Evolutionary conservation across 2,113 vertebrate genomes (phyloP).

Genomic region (Lophotis ruficrista): DNA sequence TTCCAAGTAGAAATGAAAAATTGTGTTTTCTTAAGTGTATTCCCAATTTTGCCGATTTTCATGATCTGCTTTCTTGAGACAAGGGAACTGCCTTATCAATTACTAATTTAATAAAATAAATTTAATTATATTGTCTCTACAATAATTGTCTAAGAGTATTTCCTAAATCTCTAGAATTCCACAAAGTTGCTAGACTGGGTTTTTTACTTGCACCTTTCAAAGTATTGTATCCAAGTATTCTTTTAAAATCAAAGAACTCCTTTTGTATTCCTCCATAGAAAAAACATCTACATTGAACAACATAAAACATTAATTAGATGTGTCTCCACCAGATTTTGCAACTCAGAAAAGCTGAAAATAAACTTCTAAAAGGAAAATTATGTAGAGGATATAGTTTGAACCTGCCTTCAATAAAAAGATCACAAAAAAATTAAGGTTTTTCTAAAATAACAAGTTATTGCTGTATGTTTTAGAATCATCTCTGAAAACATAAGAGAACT

Average conservation of each 20-base stretch:
- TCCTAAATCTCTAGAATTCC: not conserved
- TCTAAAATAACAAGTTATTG: not conserved
- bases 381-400: not conserved
- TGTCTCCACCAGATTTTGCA: not conserved
- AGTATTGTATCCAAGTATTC: not conserved
- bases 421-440: fast-evolving
- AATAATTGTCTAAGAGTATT: not conserved
- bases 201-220: not conserved
- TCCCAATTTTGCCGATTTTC: not conserved
- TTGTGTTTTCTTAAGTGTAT: not conserved
- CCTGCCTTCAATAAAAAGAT: not conserved
- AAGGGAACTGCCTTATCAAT: not conserved
- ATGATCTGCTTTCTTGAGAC: not conserved
- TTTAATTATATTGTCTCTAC: not conserved
- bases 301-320: not conserved
- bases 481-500: not conserved
- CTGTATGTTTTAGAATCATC: not conserved
- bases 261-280: not conserved
- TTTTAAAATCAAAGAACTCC: not conserved
- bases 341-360: not conserved
- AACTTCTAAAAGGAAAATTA: not conserved
- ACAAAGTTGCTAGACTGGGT: not conserved
- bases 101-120: not conserved
- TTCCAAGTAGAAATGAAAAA: not conserved
- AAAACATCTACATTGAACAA: not conserved